Conservation (phyloP, 2,113 vertebrate genomes). For the Poicephalus meyeri region DNA sequence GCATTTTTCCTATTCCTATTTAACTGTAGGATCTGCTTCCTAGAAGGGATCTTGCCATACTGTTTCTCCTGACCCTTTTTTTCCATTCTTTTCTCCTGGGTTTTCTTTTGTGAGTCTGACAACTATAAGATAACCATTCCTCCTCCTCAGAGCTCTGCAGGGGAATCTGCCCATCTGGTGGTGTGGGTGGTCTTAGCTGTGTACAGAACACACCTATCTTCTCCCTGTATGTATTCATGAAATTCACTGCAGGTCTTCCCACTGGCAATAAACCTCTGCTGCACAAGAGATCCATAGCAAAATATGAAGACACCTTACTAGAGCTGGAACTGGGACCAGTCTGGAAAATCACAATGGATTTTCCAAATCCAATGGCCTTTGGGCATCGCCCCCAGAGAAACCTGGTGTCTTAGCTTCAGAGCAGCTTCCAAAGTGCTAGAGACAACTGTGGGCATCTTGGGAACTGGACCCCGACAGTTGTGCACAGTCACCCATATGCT, state of each 20-base stretch:
- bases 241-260: neutral
- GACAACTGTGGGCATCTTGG: neutral
- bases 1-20: neutral
- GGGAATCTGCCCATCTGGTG: neutral
- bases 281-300: neutral
- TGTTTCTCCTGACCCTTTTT: neutral
- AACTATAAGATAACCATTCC: neutral
- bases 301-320: neutral
- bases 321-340: neutral
- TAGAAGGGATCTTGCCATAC: neutral
- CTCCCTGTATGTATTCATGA: neutral
- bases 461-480: neutral
- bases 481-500: fast-evolving
- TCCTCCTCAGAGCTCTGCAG: neutral
- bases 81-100: neutral
- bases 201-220: neutral
- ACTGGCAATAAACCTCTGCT: neutral
- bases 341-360: neutral
- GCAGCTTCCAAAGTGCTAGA: neutral
- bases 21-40: neutral
- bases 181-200: neutral
- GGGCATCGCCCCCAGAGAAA: neutral
- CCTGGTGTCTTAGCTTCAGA: neutral
- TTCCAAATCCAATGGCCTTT: neutral
- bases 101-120: neutral